Base-by-base conservation (phyloP, 2,797 vertebrate species). In the Echiichthys vipera region DNA sequence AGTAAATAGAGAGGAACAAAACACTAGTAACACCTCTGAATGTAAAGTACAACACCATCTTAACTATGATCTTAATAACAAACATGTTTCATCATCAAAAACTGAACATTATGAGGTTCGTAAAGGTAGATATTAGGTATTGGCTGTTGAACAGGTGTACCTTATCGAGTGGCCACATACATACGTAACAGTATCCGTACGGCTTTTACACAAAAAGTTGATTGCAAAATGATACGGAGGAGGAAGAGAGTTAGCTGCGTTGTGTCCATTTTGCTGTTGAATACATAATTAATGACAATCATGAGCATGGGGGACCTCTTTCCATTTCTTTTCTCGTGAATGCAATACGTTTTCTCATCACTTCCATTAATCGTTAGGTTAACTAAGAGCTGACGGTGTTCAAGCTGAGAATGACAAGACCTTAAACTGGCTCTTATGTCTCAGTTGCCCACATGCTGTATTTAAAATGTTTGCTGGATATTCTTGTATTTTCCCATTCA, bases 331-430 rank as follows among this genome's bases (percentile, higher is more conserved):
- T 40, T 36, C 13, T 3, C 14, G 24, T 9, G 42, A 71, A 49
- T 24, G 7, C 34, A 46, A 67, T 65, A 18, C 22, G 39, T 59
- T 12, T 40, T 68, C 62, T 49, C 40, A 70, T 71, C 40, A 36
- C 36, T 67, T 64, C 42, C 24, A 69, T 49, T 27, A 53, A 27
- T 63, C 11, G 62, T 27, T 22, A 32, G 14, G 7, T 65, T 71
- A 14, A 61, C 45, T 24, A 36, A 63, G 9, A n/a, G 12, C 18
- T 22, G n/a, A 54, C 15, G 25, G 2, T 6, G n/a, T 34, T 51
- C 43, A 12, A 15, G 25, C 15, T 65, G 27, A 18, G 25, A 55
- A 17, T 12, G 14, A 18, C 6, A 27, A n/a, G 34, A 24, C 0
- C 6, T 54, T 47, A 10, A 34, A 25, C 11, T n/a, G 4, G n/a